A percentile compares a stretch with the other conserved stretches of the same genome.
Evolutionary conservation across 2,113 vertebrate genomes (phyloP).

Genomic region (Calypte anna): DNA sequence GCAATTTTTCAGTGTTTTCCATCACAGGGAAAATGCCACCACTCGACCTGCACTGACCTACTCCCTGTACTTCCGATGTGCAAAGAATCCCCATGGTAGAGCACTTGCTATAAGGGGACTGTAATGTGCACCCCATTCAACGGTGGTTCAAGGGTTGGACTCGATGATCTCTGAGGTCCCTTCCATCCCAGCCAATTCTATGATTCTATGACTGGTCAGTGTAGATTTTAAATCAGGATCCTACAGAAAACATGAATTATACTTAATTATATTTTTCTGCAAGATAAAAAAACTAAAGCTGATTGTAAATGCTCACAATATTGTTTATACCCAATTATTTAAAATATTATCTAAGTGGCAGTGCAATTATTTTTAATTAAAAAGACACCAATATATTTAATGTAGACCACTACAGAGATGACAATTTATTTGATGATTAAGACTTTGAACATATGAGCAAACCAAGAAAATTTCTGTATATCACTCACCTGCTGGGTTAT

Average conservation of each 20-base stretch:
- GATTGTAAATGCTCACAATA: not conserved
- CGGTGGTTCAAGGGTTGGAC: too few species aligned
- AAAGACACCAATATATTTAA: not conserved
- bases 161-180: too few species aligned
- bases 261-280: not conserved
- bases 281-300: not conserved
- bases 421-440: not conserved
- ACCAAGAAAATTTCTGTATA: too few species aligned
- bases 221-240: not conserved
- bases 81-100: not conserved
- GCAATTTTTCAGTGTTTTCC: not conserved
- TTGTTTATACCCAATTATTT: not conserved
- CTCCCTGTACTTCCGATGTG: not conserved
- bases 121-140: not conserved
- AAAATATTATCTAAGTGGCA: not conserved
- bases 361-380: not conserved
- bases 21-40: not conserved
- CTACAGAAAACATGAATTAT: not conserved
- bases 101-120: not conserved
- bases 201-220: not conserved
- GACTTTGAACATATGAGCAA: too few species aligned
- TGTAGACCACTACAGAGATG: fast-evolving
- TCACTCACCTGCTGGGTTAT: too few species aligned
- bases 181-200: too few species aligned
- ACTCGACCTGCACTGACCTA: not conserved